Evolutionary conservation across 2,797 vertebrate genomes (phyloP), one percentile per base, ranked within the genome.

Genomic region (Gymnoscopelus microlampas): DNA sequence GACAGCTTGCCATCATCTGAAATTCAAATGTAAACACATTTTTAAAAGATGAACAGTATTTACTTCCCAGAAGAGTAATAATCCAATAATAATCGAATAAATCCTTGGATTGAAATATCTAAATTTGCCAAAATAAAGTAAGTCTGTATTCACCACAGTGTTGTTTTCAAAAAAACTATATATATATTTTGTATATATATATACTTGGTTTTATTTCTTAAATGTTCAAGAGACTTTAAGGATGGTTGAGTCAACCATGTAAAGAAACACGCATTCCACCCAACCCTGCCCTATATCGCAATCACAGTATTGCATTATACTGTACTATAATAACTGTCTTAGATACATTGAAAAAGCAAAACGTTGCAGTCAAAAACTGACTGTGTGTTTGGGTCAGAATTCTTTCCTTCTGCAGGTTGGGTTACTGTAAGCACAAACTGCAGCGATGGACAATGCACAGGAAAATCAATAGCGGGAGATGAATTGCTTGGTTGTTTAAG

Each of bases 1-100:
- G 96, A 97, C 80, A 98, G 93, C 80, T 98, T 98, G 47, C 97
- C 97, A 19, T 98, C 98, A 87, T 99, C 98, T 99, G 91, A 75
- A 85, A 88, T 7, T 71, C 48, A 79, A 10, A 23, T 53, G 3
- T 5, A 66, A 47, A 23, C 15, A 23, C 2, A 7, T 51, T 14
- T 3, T 11, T 58, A 9, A 58, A 29, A 58, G 14, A 29, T 29
- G 3, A 29, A 4, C 26, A 29, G 26, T 29, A 4, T 29, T 29
- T 29, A 29, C 26, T 29, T 29, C 26, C 26, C 26, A 29, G 26
- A 29, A 19, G 19, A 19, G 19, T 1, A 19, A 19, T 19, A 19
- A 19, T 19, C 19, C 19, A 19, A 19, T 19, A 19, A 19, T 19
- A n/a, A n/a, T n/a, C n/a, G n/a, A n/a, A n/a, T n/a, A n/a, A n/a